Base-by-base conservation (phyloP, 2,888 invertebrate species). In the Ormyrus rosae region DNA sequence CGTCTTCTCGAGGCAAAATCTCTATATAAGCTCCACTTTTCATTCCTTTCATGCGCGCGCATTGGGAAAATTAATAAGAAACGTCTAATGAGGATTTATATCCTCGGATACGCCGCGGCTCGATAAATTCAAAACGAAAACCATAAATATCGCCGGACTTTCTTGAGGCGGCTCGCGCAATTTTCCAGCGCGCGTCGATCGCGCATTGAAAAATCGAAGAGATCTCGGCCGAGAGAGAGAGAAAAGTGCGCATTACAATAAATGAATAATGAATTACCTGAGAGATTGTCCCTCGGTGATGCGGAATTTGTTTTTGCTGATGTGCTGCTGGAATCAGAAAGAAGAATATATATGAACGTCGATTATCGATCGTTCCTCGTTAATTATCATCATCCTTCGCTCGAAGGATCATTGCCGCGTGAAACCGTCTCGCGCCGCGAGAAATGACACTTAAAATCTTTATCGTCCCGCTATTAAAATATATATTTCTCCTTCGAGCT, bases 301-400 rank as follows among this genome's bases (percentile, higher is more conserved):
- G 58, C 88, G 86, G 86, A 89, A 89, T 82, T 89, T 88, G 80
- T 89, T 90, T 83, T 88, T 90, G 84, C 87, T 86, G n/a, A 89
- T 83, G 80, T 88, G 87, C 86, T 86, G 83, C 50, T 61, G 8
- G 8, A 10, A 53, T 7, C 5, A 6, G 10, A 9, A 45, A 58
- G 51, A 64, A 34, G 64, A 58, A 19, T 34, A 11, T 58, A 11
- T 58, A 51, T 19, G 19, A 19, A 46, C 46, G 50, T 73, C 19
- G 13, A 70, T 50, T 74, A 58, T 56, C 48, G 13, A 60, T 61
- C n/a, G 60, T 34, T 61, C 45, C 53, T 11, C 6, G 13, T 19
- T 19, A 19, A 19, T 19, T 19, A 19, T 19, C 19, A 19, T 19
- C 19, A 19, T 19, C 2, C 19, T 19, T 19, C 19, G 19, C 2